Base-by-base conservation (phyloP, 2,888 invertebrate species). In the Podabrus alpinus region DNA sequence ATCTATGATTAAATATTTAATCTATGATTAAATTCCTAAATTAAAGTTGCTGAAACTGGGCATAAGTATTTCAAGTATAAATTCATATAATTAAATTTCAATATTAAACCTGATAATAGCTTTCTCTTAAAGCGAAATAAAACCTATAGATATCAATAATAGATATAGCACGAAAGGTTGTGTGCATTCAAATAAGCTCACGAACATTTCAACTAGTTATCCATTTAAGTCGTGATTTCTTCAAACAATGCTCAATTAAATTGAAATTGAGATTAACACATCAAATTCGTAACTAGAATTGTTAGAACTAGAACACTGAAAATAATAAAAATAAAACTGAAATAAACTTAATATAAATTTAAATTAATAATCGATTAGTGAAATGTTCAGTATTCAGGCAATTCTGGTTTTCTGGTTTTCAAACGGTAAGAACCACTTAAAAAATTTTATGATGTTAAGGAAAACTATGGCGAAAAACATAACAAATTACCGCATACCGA, bases 241-340 rank as follows among this genome's bases (percentile, higher is more conserved):
- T 66, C 66, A 71, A 59, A 71, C 21, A 66, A 59, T 66, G 59
- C 29, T 59, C 66, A 71, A 71, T 71, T 71, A 66, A 59, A 59
- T 71, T 17, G 59, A 71, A 71, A 66, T 71, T 71, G 24, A 66
- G 71, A 71, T 71, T 66, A 71, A 66, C 59, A 71, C 71, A 45
- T 29, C 64, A 70, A 70, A 24, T 62, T 61, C 29, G 16, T 62
- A 66, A 67, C 16, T 29, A 29, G 3, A 25, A 24, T 70, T 45
- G 7, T 9, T 2, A 24, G 2, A 24, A 24, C 24, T 24, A 24
- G 9, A 24, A 9, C 7, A 24, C 9, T 24, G 2, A 9, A 29
- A 13, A 29, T 13, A 29, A 29, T 1, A 29, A 13, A 29, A 25
- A 13, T 5, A 1, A 4, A 29, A n/a, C 13, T 29, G 5, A 13